Base-by-base conservation (phyloP, 1,140 invertebrate genomes). In the Drosophila sp. region DNA sequence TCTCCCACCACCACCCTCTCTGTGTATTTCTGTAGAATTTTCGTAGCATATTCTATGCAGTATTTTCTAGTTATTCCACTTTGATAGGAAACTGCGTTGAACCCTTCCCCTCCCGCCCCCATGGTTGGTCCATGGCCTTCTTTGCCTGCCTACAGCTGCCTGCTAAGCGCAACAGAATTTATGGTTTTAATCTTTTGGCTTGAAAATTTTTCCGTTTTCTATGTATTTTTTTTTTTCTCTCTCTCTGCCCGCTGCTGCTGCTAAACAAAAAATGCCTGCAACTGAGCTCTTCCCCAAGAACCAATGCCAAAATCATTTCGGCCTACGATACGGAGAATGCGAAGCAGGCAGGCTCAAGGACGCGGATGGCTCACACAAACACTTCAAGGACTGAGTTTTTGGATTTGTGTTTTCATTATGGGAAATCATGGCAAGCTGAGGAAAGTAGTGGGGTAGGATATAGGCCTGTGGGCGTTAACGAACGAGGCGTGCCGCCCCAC, bases 161-260 rank as follows among this genome's bases (percentile, higher is more conserved):
- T 72, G 50, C 74, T 77, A 74, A 73, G 74, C 66, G 75, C 75
- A 72, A 66, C 76, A 57, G 66, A 87, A 87, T 87, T 80, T 83
- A 87, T 87, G 84, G 77, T 81, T 87, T 87, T 89, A 87, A 87
- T 87, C 84, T 89, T 80, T 75, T 75, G 80, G 71, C 66, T 80
- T 76, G 70, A 73, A 82, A 83, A 76, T 89, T 74, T 66, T 77
- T 77, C 65, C 44, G 44, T 27, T 27, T 27, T 47, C 17, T 38
- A 0, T 38, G 10, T 38, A 17, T 47, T 27, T 17, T 50, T 4
- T 27, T 27, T 50, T 27, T 3, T 25, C 7, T 3, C 61, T 56
- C 54, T 71, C 67, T 66, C 75, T 68, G 47, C 33, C 60, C 10
- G 30, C n/a, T 35, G 50, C 25, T 27, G 50, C 50, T 11, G 35